Evolutionary conservation across 2,888 invertebrate species (phyloP), one percentile per base, ranked within the genome.

Genomic region (Molanna angustata): DNA sequence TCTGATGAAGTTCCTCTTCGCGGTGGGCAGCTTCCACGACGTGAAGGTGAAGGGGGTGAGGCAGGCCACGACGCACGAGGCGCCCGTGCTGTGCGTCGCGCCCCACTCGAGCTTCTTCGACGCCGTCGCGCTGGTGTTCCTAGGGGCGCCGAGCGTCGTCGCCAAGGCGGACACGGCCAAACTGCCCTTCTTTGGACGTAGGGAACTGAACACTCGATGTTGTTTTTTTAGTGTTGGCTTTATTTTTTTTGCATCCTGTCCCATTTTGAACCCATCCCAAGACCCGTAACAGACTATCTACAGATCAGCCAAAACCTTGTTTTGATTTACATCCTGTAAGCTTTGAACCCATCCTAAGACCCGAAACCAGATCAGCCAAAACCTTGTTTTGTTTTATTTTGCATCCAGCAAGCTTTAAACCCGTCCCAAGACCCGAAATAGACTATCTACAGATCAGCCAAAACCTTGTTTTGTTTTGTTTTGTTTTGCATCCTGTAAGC

Each of bases 61-160:
- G 61, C 71, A 74, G 63, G 70, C 68, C 77, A 67, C 66, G 67
- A 71, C 71, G 66, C 13, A 60, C 17, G 88, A 89, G 60, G 94
- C 94, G 3, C 91, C 94, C 1, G 84, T 95, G 60, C 74, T 94
- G 59, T 87, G 87, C 51, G 81, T 91, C 57, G 94, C 93, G 3
- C 95, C 95, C 2, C 96, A 96, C 70, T 94, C 94, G 32, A 86
- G 89, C 53, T 94, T 88, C 82, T 87, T 91, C 73, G 96, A 96
- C 73, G 87, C 90, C 55, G 80, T 94, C 59, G 83, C 89, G 62
- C 88, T 92, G 64, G 85, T 91, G 54, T 82, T 83, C 66, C 80
- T 90, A 61, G 87, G 86, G n/a, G 89, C 90, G 44, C 90, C 92
- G 19, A 88, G 90, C 64, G 88, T 94, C 67, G 94, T 95, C 62